Evolutionary conservation across 2,888 invertebrate species (phyloP).

Genomic region (Ornithoptera priamus): DNA sequence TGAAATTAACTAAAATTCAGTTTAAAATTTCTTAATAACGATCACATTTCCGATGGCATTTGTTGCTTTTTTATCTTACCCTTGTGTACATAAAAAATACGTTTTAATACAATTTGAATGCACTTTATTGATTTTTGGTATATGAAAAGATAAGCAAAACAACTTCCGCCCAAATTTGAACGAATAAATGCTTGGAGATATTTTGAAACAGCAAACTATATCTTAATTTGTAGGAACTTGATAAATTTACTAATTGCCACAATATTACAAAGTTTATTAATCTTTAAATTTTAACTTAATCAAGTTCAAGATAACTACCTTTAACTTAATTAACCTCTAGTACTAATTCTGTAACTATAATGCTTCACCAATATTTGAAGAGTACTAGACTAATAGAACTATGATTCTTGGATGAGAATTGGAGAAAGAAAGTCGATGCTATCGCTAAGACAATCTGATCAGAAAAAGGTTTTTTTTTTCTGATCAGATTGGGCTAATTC

Average conservation of each 20-base stretch:
- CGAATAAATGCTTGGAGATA: neutral
- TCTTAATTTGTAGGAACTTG: neutral
- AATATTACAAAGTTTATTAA: too few species aligned
- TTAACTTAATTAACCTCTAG: neutral
- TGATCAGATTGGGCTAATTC: too few species aligned
- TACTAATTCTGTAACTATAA: neutral
- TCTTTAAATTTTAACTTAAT: too few species aligned
- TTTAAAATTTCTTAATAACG: conserved; percentile 2
- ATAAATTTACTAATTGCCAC: too few species aligned
- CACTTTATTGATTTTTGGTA: neutral
- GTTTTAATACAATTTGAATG: neutral
- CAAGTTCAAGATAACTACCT: neutral
- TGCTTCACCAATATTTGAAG: neutral
- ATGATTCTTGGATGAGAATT: neutral
- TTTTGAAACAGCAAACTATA: neutral
- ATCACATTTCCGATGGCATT: neutral
- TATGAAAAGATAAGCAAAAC: neutral
- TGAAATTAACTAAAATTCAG: neutral
- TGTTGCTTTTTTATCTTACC: neutral
- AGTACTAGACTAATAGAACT: too few species aligned
- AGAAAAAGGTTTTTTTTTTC: too few species aligned
- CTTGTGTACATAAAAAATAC: neutral
- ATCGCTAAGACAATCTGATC: too few species aligned
- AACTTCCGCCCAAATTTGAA: neutral
- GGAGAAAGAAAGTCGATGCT: neutral